Evolutionary conservation across 2,113 vertebrate species (phyloP).

Genomic region (Trichomycterus rosablanca): DNA sequence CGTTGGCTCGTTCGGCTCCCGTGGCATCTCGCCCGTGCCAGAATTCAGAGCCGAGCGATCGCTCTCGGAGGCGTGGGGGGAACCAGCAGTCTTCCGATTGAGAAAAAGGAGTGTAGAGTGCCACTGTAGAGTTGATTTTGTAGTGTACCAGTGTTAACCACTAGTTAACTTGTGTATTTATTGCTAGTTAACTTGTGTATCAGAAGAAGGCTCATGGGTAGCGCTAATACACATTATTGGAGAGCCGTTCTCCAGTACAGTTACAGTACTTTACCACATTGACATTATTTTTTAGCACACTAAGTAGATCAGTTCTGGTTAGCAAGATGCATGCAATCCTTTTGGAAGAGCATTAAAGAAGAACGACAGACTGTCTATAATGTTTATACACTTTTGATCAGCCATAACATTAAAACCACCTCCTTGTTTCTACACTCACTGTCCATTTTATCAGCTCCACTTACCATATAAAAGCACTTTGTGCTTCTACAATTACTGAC

Average conservation of each 20-base stretch:
- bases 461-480: no score
- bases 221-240: neutral
- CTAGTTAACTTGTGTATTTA: slow-evolving; percentile 5
- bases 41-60: slow-evolving; percentile 20
- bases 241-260: neutral
- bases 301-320: slow-evolving; percentile 16
- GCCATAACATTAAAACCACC: no score
- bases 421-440: no score
- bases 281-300: slow-evolving; percentile 4
- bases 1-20: slow-evolving; percentile 22
- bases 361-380: no score
- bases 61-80: slow-evolving; percentile 13
- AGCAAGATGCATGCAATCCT: neutral
- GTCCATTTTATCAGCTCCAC: no score
- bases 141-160: slow-evolving; percentile 14
- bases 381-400: no score
- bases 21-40: slow-evolving; percentile 5
- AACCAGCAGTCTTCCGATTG: slow-evolving; percentile 9
- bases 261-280: neutral
- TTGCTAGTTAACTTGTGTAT: neutral
- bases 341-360: slow-evolving; percentile 23
- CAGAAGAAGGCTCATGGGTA: neutral
- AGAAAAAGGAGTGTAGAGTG: slow-evolving; percentile 12
- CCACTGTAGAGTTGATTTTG: slow-evolving; percentile 3
- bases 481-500: no score